Base-by-base conservation (phyloP, 2,113 vertebrate species). In the Centropristis striata region DNA sequence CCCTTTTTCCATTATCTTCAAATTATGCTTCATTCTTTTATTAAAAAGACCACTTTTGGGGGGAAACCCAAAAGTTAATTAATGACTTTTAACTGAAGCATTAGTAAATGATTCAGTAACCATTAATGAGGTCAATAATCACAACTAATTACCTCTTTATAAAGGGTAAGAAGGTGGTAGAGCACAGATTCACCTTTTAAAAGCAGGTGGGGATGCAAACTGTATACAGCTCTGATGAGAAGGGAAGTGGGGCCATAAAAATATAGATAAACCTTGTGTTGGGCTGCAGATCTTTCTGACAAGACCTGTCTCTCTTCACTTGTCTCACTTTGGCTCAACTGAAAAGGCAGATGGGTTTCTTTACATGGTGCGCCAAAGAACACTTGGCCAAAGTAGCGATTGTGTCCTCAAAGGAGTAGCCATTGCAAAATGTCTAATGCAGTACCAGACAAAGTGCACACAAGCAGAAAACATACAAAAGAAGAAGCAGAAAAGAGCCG, bases 301-400 rank as follows among this genome's bases (percentile, higher is more conserved):
- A 81, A 68, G 71, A 88, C 73, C 64, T 60, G 55, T 72, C 64
- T 75, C 71, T 83, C 64, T 49, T 75, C 54, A 53, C 65, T 74
- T 32, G 36, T 54, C 75, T 80, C 65, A 16, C 71, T 86, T 83
- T 86, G 86, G 84, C 84, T 83, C 66, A 28, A 64, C 39, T 77
- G 69, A 78, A 81, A 84, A 85, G 70, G 79, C 85, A 92, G 85
- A 88, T 91, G 84, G 75, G 87, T 78, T 67, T 79, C 80, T 88
- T 87, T 83, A 70, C 71, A 83, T 65, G 37, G 58, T 25, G 47
- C 16, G 72, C 82, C 83, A 86, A 76, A 82, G 67, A 83, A 75
- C 70, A 75, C 72, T 90, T 84, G 86, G 78, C 77, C 71, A 61
- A 70, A 54, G 70, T 39, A 78, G 46, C 78, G 87, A 87, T 71